Conservation (phyloP, 23 tunicate genomes). For the Halocynthia roretzi region DNA sequence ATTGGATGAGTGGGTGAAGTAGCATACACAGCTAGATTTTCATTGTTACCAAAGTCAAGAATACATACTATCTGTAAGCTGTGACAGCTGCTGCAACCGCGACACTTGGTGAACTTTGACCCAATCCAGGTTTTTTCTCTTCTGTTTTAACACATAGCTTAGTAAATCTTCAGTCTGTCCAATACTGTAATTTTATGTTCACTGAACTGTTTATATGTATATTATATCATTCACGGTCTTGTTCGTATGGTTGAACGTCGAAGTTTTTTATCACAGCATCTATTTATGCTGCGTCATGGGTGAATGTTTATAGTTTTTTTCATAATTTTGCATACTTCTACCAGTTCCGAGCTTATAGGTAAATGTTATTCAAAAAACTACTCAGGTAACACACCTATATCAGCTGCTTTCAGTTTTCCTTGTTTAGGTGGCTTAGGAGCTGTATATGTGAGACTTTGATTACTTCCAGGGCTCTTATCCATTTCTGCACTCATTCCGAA, state of each 20-base stretch:
- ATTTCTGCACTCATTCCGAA: conserved; percentile 68
- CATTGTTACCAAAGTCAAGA: neutral
- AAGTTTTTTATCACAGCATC: no score
- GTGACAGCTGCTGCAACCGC: conserved; percentile 63
- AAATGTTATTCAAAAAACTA: neutral
- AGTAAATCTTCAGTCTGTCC: no score
- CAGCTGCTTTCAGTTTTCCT: conserved; percentile 23
- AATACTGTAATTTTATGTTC: no score
- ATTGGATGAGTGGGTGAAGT: no score
- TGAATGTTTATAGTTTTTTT: no score
- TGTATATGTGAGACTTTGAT: conserved; percentile 69
- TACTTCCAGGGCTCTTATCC: conserved; percentile 51
- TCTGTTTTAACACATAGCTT: neutral
- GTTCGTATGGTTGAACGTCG: no score
- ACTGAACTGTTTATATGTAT: no score
- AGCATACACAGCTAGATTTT: neutral
- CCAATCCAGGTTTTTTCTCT: conserved; percentile 3
- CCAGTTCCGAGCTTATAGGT: neutral
- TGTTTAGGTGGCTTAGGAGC: conserved; percentile 73
- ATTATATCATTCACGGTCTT: no score
- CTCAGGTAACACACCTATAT: conserved; percentile 2
- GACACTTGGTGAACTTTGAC: conserved; percentile 34
- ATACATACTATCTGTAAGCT: conserved; percentile 57
- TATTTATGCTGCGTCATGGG: no score
- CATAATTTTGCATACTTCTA: no score